A percentile compares a stretch with the other conserved stretches of the same genome.
Evolutionary conservation across 2,888 invertebrate genomes (phyloP).

Genomic region (Mimumesa dahlbomi): DNA sequence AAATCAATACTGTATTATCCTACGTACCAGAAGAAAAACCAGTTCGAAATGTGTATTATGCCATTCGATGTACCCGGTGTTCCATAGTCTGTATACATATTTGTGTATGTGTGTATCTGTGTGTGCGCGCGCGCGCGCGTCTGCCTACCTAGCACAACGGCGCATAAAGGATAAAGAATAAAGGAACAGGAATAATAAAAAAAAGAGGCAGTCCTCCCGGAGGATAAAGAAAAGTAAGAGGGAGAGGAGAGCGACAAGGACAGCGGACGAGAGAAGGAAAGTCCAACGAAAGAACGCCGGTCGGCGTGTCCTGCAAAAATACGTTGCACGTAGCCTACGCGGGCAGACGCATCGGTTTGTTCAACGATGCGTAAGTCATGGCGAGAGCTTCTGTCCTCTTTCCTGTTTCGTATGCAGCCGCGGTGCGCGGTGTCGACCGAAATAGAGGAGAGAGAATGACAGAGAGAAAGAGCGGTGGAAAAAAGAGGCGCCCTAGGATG

Average conservation of each 20-base stretch:
- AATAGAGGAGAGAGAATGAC: slow-evolving; percentile 14
- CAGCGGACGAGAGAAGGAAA: slow-evolving; percentile 37
- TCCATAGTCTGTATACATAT: too few species aligned
- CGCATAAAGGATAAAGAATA: slow-evolving; percentile 73
- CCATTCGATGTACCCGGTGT: slow-evolving; percentile 44
- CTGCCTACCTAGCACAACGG: slow-evolving; percentile 60
- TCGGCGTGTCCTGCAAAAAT: slow-evolving; percentile 65
- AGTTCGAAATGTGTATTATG: slow-evolving; percentile 70
- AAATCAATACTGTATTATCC: slow-evolving; percentile 4
- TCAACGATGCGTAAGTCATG: slow-evolving; percentile 32
- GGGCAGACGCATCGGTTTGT: slow-evolving; percentile 33
- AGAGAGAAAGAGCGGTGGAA: slow-evolving; percentile 4
- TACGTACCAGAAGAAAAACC: slow-evolving; percentile 63
- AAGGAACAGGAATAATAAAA: slow-evolving; percentile 70
- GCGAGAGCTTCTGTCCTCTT: slow-evolving; percentile 20
- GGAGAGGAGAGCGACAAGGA: slow-evolving; percentile 38
- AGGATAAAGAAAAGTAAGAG: slow-evolving; percentile 43
- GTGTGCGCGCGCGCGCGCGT: slow-evolving; percentile 40
- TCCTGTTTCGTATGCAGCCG: slow-evolving; percentile 47
- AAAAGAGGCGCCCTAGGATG: slow-evolving; percentile 7
- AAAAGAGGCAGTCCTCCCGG: slow-evolving; percentile 57
- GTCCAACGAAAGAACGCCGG: slow-evolving; percentile 30
- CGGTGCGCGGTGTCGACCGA: slow-evolving; percentile 27
- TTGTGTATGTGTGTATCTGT: too few species aligned
- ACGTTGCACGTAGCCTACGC: slow-evolving; percentile 59